Evolutionary conservation across 2,113 vertebrate genomes (phyloP), one percentile per base, ranked within the genome.

Genomic region (Rhadina sibilatrix): DNA sequence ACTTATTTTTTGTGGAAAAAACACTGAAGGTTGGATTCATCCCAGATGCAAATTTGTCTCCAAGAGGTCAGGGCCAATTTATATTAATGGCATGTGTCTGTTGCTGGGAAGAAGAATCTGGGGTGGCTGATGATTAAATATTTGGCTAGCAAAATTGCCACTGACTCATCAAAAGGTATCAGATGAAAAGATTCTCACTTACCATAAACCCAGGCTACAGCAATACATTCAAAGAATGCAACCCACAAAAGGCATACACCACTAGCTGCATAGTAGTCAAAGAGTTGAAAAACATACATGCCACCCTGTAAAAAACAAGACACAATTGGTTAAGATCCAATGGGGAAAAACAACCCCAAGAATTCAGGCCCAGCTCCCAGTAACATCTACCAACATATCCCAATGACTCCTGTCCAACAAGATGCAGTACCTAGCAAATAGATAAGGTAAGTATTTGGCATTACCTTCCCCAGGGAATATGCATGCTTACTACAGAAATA

Each of bases 191-290:
- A 27, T 56, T 44, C 18, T 50, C 81, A 97, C 99, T 99, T 97
- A 99, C 99, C 99, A 98, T 99, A 99, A 98, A 99, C 98, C 99
- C 99, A 99, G 98, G 99, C 98, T 98, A 99, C 98, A 98, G 99
- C 99, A 98, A 99, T 98, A 98, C 99, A 99, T 99, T 99, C 99
- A 98, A 99, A 99, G 99, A 99, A 99, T 98, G 99, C 99, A 97
- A 99, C 99, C 99, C 99, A 99, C 98, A 99, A 98, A 98, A 99
- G 99, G 99, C 99, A 99, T 98, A 99, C 99, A 98, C 99, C 99
- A 93, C 99, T 99, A 98, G 99, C 99, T 98, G 99, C 99, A 98
- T 99, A 99, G 99, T 99, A 99, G 98, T 99, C 99, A 98, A 99
- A 99, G 98, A 99, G 99, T 96, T 99, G 99, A 97, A 99, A 99